Evolutionary conservation across 2,888 invertebrate genomes (phyloP).

Genomic region (Drosophila bunnanda): DNA sequence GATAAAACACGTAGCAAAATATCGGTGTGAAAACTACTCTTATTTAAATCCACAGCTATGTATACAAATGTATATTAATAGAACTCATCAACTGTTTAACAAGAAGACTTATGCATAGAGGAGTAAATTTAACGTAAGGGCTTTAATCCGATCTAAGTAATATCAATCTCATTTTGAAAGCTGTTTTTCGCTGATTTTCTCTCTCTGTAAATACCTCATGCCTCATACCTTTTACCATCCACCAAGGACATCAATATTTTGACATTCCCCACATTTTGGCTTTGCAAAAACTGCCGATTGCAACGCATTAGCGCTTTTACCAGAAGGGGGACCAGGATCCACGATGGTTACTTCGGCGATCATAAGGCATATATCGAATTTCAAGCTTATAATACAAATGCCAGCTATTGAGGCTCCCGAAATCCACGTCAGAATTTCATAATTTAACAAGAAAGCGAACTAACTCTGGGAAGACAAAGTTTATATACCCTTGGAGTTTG

Average conservation of each 20-base stretch:
- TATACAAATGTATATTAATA: no score
- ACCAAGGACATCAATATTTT: conserved; percentile 65
- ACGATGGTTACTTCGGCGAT: background rate
- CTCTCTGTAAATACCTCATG: background rate
- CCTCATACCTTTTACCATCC: background rate
- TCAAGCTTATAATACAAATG: background rate
- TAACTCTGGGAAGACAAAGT: no score
- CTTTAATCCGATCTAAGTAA: background rate
- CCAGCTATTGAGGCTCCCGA: background rate
- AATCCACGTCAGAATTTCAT: background rate
- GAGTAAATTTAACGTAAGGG: no score
- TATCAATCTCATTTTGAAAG: background rate
- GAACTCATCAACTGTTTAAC: no score
- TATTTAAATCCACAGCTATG: no score
- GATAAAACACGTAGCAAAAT: background rate
- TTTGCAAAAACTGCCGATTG: conserved; percentile 50
- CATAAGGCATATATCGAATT: background rate
- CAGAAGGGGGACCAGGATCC: background rate
- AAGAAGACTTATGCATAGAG: no score
- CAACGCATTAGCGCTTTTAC: conserved; percentile 52
- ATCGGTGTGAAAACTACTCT: no score
- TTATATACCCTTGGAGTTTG: no score
- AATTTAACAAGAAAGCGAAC: background rate
- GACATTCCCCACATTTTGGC: conserved; percentile 52
- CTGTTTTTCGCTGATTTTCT: background rate